Conservation (phyloP, 2,113 vertebrate genomes). For the Phaethornis superciliosus region DNA sequence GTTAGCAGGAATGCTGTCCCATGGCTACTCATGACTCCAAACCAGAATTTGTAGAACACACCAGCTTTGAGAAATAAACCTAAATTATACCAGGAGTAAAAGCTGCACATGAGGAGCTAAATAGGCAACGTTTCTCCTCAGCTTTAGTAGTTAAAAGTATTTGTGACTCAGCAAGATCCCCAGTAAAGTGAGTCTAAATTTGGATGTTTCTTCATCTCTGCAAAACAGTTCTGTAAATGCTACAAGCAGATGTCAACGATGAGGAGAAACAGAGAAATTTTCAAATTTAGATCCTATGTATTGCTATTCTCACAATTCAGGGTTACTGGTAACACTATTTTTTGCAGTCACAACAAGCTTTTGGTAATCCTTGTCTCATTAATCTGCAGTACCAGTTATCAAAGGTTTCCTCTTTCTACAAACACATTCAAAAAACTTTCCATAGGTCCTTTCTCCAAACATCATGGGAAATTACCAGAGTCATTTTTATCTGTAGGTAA, state of each 20-base stretch:
- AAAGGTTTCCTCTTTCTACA: background rate
- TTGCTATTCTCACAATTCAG: background rate
- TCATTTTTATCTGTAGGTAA: background rate
- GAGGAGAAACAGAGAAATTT: background rate
- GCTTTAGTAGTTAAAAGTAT: background rate
- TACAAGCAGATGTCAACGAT: constrained; percentile 17
- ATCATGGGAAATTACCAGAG: background rate
- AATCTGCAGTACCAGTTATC: background rate
- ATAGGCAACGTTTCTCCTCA: fast-evolving
- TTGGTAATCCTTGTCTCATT: background rate
- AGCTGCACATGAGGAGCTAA: background rate
- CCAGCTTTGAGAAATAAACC: background rate
- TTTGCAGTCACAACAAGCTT: background rate
- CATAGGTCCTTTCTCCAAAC: background rate
- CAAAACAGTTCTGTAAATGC: constrained; percentile 8
- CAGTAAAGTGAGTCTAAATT: background rate
- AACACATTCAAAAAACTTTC: background rate
- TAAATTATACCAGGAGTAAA: background rate
- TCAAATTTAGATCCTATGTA: background rate
- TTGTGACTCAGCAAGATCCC: background rate
- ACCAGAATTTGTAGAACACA: background rate
- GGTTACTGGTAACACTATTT: background rate
- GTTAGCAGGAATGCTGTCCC: background rate
- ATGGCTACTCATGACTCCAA: background rate
- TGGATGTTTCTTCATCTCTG: background rate